These are phyloP conservation scores for Tromatobia lineatoria DNA, from an alignment of 2,888 invertebrate genomes.

Conservation along the genomic window DNA sequence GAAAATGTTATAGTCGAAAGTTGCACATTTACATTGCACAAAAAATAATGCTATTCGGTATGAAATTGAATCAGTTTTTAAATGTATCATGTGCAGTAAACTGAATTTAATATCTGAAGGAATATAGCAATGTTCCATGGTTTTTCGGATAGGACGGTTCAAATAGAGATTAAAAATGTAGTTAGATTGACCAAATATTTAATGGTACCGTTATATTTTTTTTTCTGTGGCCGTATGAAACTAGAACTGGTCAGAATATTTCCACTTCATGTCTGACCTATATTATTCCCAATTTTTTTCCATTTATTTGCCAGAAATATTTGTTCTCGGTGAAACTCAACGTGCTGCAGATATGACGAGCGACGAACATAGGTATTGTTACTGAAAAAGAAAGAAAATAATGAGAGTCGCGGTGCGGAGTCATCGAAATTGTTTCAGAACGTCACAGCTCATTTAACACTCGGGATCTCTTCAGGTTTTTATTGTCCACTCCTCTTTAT, in stretches of 20 bases:
- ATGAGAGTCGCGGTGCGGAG: not conserved
- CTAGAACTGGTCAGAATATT: not conserved
- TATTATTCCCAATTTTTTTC: not conserved
- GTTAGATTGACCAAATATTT: not conserved
- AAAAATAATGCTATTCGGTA: not conserved
- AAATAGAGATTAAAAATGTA: not conserved
- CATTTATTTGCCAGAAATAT: not conserved
- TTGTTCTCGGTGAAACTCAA: not conserved
- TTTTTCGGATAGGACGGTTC: not conserved
- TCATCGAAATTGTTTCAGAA: slow-evolving; percentile 4
- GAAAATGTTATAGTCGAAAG: not conserved
- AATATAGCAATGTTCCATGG: not conserved
- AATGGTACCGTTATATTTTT: not conserved
- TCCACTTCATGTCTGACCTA: not conserved
- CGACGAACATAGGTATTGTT: slow-evolving; percentile 5
- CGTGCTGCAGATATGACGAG: not conserved
- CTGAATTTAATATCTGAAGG: not conserved
- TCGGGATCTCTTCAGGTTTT: not conserved
- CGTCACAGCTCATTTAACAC: not conserved
- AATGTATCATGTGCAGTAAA: not conserved
- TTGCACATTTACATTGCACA: not conserved
- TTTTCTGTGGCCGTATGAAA: not conserved
- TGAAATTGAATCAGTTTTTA: not conserved
- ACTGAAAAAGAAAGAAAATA: not conserved
- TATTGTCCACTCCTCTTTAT: not conserved